These are phyloP conservation scores for Mesoclemmys tuberculata DNA, from an alignment of 2,113 vertebrate species.

Conservation along the genomic window DNA sequence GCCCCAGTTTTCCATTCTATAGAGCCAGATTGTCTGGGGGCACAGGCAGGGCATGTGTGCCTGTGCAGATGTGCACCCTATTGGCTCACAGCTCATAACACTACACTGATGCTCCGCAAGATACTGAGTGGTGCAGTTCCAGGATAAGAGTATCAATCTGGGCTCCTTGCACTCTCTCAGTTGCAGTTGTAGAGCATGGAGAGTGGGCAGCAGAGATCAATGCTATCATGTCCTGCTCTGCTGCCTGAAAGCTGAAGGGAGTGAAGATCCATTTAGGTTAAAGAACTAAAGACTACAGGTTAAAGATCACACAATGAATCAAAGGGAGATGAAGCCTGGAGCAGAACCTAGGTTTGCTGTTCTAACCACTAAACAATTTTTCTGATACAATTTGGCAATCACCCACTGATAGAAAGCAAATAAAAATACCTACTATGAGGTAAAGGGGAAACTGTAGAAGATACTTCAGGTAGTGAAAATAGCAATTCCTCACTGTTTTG, in stretches of 20 bases:
- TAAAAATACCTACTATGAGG: not conserved
- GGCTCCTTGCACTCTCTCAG: too few species aligned
- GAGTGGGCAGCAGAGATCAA: not conserved
- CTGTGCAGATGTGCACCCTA: too few species aligned
- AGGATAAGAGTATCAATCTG: too few species aligned
- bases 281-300: not conserved
- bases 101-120: too few species aligned
- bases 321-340: not conserved
- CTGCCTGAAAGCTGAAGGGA: not conserved
- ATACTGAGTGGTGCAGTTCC: too few species aligned
- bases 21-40: not conserved
- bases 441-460: not conserved
- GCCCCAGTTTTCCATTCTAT: not conserved
- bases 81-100: not conserved
- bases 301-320: not conserved
- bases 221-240: not conserved
- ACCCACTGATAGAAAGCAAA: not conserved
- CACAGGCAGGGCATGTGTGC: too few species aligned
- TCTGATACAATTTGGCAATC: not conserved
- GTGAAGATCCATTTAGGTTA: not conserved
- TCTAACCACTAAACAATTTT: not conserved
- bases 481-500: not conserved
- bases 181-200: not conserved
- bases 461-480: not conserved
- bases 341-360: not conserved